Conservation (phyloP, 37 sponge, comb jelly and placozoan genomes). For the Agelas oroides region DNA sequence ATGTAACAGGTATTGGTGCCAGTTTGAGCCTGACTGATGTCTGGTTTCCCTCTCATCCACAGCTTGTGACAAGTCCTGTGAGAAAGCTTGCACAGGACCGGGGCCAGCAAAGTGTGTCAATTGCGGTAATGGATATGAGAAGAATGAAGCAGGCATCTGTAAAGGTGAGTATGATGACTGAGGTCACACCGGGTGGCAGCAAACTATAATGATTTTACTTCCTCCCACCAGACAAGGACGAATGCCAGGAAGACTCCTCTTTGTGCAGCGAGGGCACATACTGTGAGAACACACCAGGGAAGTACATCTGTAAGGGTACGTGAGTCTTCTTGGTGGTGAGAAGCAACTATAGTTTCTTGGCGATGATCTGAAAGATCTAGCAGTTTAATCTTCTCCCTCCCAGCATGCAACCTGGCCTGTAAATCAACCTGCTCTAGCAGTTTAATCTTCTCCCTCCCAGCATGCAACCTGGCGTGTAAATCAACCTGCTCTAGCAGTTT, state of each 20-base stretch:
- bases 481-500: no score
- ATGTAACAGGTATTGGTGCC: no score
- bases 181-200: no score
- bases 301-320: slow-evolving; percentile 70
- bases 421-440: no score
- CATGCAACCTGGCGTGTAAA: no score
- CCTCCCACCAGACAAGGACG: slow-evolving; percentile 67
- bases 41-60: no score
- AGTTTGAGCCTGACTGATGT: no score
- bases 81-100: slow-evolving; percentile 66
- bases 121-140: slow-evolving; percentile 75
- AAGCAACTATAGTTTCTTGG: no score
- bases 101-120: slow-evolving; percentile 75
- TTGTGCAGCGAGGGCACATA: slow-evolving; percentile 77
- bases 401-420: no score
- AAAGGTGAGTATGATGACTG: slow-evolving; percentile 9
- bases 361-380: no score
- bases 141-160: slow-evolving; percentile 51
- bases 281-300: slow-evolving; percentile 82
- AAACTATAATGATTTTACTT: neutral
- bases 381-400: no score
- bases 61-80: slow-evolving; percentile 82
- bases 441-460: no score
- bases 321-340: neutral
- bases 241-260: slow-evolving; percentile 63